Evolutionary conservation across 2,113 vertebrate genomes (phyloP), one percentile per base, ranked within the genome.

Genomic region (Crotalus tigris): DNA sequence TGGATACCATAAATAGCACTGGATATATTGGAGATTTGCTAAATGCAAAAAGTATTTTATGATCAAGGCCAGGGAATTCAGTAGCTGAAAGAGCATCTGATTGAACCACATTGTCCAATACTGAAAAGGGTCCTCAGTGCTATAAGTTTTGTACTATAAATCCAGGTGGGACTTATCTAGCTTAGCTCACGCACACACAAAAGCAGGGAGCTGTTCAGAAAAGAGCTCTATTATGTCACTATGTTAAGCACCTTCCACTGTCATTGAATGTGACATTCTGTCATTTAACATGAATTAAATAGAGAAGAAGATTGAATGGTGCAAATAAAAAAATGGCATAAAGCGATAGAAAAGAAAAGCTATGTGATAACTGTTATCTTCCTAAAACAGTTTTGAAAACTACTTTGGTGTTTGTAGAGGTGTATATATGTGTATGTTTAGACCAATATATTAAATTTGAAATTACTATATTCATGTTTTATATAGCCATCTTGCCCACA

Each of bases 231-330:
- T 53, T 93, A 58, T 1, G 33, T 26, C 21, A 12, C 88, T 88
- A 96, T 94, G 55, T 96, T 93, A 75, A 17, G 46, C 93, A 51
- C 53, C 7, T 94, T 94, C 46, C 23, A 92, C n/a, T 91, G 39
- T 90, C 69, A 85, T 21, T 24, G 44, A 64, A 92, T 94, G 61
- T 95, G 86, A 75, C 59, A 92, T 88, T 94, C 93, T 93, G 49
- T 75, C 26, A 92, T 96, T 95, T 94, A 91, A 93, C 53, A 91
- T 90, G 33, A 93, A 87, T 91, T 96, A 0, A 21, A 23, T 91
- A 13, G 19, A 54, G 1, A 92, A 85, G 12, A 89, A 87, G 44
- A 92, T 33, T 94, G 10, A 95, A 33, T 11, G 81, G 21, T 29
- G 95, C 3, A 93, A 93, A 91, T 85, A 55, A 91, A 55, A 87